Evolutionary conservation across 2,113 vertebrate genomes (phyloP).

Genomic region (Lucifuga dentata): DNA sequence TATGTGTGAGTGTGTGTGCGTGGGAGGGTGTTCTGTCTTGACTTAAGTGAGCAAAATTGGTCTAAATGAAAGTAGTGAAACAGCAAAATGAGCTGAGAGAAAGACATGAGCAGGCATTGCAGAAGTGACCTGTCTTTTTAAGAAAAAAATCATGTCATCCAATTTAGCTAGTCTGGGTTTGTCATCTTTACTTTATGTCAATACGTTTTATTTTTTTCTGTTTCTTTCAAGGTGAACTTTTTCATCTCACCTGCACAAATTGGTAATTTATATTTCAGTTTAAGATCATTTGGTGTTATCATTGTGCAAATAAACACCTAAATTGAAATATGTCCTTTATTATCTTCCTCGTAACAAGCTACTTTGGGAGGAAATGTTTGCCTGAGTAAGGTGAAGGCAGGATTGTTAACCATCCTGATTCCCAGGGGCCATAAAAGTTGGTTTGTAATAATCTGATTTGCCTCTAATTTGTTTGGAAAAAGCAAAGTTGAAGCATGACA

Average conservation of each 20-base stretch:
- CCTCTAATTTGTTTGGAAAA: too few species aligned
- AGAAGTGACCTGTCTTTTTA: slow-evolving; percentile 24
- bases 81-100: slow-evolving; percentile 22
- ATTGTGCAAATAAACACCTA: not conserved
- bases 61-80: slow-evolving; percentile 30
- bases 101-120: not conserved
- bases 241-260: not conserved
- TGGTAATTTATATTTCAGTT: not conserved
- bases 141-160: slow-evolving; percentile 26
- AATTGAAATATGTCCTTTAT: slow-evolving; percentile 3
- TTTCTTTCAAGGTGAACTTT: slow-evolving; percentile 11
- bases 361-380: not conserved
- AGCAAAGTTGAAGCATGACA: too few species aligned
- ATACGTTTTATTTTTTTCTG: not conserved
- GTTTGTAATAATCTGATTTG: too few species aligned
- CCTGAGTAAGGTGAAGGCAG: too few species aligned
- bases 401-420: too few species aligned
- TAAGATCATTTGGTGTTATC: too few species aligned
- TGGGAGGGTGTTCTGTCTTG: slow-evolving; percentile 8
- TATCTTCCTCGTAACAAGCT: not conserved
- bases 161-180: slow-evolving; percentile 17
- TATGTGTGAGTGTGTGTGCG: slow-evolving; percentile 22
- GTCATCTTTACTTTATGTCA: slow-evolving; percentile 21
- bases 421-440: too few species aligned
- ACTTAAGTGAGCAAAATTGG: slow-evolving; percentile 4